Percentiles rank a stretch among this genome's conserved stretches.
These are phyloP conservation scores for Hemiscyllium ocellatum DNA, from an alignment of 2,113 vertebrate genomes.

Conservation along the genomic window DNA sequence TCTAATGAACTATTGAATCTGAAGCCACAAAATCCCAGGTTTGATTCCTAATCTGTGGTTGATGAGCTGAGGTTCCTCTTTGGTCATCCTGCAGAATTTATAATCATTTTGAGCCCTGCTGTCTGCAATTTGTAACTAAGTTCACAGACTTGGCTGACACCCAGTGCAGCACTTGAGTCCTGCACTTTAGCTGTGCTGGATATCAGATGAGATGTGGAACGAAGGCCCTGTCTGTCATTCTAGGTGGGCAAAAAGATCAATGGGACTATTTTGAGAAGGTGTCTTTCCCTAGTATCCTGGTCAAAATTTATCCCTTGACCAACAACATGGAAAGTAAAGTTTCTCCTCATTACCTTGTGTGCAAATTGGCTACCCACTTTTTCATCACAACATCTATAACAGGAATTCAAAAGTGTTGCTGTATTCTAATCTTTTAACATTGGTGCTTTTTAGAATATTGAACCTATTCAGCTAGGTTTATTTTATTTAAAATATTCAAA, in stretches of 20 bases:
- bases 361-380: background rate
- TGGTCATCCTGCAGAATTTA: background rate
- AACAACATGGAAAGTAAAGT: background rate
- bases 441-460: background rate
- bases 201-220: background rate
- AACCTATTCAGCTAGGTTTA: background rate
- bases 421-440: background rate
- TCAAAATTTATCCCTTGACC: background rate
- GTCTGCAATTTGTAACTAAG: background rate
- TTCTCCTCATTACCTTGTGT: background rate
- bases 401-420: background rate
- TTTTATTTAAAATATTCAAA: background rate
- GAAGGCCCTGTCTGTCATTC: background rate
- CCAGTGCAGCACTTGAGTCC: background rate
- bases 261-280: background rate
- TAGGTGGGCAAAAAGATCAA: background rate
- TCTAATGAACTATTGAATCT: background rate
- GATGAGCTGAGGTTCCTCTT: background rate
- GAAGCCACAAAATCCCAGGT: background rate
- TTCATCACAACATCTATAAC: background rate
- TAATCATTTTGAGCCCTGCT: background rate
- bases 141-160: background rate
- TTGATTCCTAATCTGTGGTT: background rate
- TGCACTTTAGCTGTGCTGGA: background rate
- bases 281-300: background rate